Conservation (phyloP, 64 coral and sea anemone genomes). For the Montipora cactus region DNA sequence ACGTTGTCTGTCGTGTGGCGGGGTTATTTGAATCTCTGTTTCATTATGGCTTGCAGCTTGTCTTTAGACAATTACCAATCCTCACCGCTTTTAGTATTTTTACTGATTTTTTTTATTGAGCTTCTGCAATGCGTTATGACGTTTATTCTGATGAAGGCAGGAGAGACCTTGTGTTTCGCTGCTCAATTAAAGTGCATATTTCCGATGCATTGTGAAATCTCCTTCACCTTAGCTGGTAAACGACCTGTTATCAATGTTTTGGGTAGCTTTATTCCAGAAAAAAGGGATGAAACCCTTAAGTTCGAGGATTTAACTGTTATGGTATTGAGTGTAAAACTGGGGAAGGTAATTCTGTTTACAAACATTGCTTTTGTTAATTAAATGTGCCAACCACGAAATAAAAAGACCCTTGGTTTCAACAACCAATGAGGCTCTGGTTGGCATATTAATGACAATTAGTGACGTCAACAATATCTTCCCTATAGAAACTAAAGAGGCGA, state of each 20-base stretch:
- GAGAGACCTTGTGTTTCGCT: background rate
- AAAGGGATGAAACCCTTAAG: background rate
- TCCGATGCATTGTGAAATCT: background rate
- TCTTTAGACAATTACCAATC: background rate
- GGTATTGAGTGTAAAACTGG: too few species aligned
- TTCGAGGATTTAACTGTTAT: too few species aligned
- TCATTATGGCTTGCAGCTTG: background rate
- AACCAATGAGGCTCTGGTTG: too few species aligned
- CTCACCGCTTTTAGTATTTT: background rate
- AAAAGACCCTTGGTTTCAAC: too few species aligned
- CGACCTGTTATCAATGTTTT: background rate
- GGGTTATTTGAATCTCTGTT: constrained; percentile 65
- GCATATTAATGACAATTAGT: too few species aligned
- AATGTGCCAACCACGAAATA: too few species aligned
- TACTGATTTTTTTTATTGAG: background rate
- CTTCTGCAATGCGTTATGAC: background rate
- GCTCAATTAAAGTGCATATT: background rate
- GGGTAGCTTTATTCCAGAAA: background rate
- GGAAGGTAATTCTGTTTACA: too few species aligned
- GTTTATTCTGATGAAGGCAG: background rate
- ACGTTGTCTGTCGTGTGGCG: constrained; percentile 46
- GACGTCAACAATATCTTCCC: too few species aligned
- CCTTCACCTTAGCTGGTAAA: background rate
- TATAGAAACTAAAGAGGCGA: too few species aligned
- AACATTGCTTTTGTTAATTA: too few species aligned